Conservation (phyloP, 2,113 vertebrate genomes). For the Malurus elegans region DNA sequence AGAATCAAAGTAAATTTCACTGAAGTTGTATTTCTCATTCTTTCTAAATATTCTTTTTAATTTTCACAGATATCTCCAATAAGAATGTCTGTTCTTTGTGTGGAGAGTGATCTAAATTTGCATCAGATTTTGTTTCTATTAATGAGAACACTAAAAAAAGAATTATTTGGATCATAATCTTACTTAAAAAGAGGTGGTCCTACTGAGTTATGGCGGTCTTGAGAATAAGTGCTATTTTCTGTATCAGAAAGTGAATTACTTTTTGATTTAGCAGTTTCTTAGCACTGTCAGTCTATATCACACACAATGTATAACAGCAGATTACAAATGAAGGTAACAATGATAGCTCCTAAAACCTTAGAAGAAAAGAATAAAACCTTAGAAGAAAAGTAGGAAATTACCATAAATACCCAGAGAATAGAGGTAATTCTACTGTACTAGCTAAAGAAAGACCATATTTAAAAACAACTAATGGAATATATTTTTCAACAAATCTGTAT, state of each 20-base stretch:
- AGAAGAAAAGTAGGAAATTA: background rate
- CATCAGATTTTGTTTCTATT: background rate
- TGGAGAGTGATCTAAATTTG: background rate
- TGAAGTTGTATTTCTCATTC: background rate
- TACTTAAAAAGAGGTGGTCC: background rate
- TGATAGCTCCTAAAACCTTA: background rate
- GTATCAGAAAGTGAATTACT: background rate
- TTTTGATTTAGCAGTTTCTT: background rate
- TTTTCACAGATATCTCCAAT: background rate
- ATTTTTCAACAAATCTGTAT: background rate
- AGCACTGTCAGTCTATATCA: background rate
- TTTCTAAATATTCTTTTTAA: background rate
- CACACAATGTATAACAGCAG: background rate
- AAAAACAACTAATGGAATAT: background rate
- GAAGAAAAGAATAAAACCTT: background rate
- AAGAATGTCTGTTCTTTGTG: background rate
- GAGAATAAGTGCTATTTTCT: background rate
- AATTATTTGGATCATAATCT: background rate
- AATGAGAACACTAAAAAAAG: background rate
- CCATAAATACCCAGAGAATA: background rate
- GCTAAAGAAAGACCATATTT: background rate
- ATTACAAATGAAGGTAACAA: background rate
- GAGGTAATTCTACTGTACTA: background rate
- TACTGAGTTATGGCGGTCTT: background rate
- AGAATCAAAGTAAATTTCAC: background rate